Percentiles rank a stretch among this genome's conserved stretches.
These are phyloP conservation scores for Pandion haliaetus DNA, from an alignment of 2,113 vertebrate genomes.

Conservation along the genomic window DNA sequence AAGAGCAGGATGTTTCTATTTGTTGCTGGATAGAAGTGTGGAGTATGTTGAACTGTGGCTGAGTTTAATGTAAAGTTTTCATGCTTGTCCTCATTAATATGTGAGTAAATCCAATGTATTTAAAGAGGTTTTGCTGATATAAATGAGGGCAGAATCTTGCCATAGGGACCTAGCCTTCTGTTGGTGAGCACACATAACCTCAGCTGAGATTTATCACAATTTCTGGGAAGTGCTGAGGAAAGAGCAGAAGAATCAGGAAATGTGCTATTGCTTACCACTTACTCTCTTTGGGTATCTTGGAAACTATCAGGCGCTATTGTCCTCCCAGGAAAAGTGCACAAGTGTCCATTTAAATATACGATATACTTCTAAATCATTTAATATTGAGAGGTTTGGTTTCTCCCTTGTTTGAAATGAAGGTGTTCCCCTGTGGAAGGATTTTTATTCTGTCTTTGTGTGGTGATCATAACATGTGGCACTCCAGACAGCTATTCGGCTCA, in stretches of 20 bases:
- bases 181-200: neutral
- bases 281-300: neutral
- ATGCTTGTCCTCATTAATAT: neutral
- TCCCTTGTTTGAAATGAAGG: neutral
- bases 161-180: neutral
- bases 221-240: neutral
- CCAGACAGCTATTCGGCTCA: constrained; percentile 27
- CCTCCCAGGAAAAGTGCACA: neutral
- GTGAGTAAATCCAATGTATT: neutral
- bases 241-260: neutral
- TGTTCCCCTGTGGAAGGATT: neutral
- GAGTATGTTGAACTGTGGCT: neutral
- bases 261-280: neutral
- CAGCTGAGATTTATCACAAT: neutral
- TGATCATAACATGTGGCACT: constrained; percentile 27
- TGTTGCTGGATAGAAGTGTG: neutral
- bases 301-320: neutral
- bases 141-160: neutral
- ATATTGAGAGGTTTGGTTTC: neutral
- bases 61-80: neutral
- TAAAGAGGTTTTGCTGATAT: neutral
- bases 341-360: fast-evolving
- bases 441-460: constrained; percentile 1
- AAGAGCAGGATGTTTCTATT: neutral
- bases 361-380: neutral